Base-by-base conservation (phyloP, 2,797 vertebrate genomes). In the Anguilla marmorata region DNA sequence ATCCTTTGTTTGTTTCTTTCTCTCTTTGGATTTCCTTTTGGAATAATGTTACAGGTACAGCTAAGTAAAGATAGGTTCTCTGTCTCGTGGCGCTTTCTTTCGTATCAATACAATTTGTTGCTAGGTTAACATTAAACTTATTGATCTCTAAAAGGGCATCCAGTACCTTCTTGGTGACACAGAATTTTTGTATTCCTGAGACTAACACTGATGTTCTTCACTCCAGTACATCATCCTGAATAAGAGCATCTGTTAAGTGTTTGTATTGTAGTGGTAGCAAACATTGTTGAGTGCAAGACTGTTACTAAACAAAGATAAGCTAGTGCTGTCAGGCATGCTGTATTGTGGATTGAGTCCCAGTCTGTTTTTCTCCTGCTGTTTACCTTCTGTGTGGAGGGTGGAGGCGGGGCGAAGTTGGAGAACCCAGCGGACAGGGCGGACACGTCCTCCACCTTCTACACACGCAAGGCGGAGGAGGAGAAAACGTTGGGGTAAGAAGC, bases 361-460 rank as follows among this genome's bases (percentile, higher is more conserved):
- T 41, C 37, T 41, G 37, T 14, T 48, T 33, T 60, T 87, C 24
- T 87, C 27, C 19, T 14, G 14, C 6, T 27, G 84, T 66, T 27
- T 91, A 94, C 93, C 91, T 91, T 91, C 27, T 87, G 90, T 41
- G 93, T 33, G 66, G 88, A 27, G 52, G 91, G 60, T 6, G 92
- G 93, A 79, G 93, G 89, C 2, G 94, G 91, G 45, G 94, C 91
- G 88, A 92, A 93, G 90, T 89, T 94, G n/a, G 90, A 79, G 27
- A 90, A 89, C 8, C 88, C 92, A 66, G 91, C 90, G 58, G 94
- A 93, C 16, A 89, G 87, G 84, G 91, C 89, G 76, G 7, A 91
- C 21, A 88, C 85, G n/a, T 50, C 86, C 54, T 87, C 94, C 63
- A 89, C 90, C 87, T 91, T 91, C 90, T 92, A 27, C 30, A 33